Evolutionary conservation across 2,888 invertebrate species (phyloP).

Genomic region (Cetonia aurata): DNA sequence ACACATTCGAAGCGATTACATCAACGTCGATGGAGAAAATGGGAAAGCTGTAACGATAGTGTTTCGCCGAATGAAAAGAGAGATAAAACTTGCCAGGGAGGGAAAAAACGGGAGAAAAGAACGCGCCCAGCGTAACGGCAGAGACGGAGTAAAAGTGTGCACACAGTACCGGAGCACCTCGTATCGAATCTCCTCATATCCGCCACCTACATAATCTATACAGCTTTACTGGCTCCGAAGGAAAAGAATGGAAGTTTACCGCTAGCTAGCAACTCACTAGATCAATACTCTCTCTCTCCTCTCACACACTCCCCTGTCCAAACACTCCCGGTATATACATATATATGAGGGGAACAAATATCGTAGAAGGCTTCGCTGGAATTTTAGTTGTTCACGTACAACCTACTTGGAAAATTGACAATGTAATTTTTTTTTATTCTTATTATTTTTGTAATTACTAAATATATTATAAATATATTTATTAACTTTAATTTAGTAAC

Average conservation of each 20-base stretch:
- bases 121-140: conserved; percentile 18
- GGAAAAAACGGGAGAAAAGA: conserved; percentile 12
- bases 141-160: conserved; percentile 22
- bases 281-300: conserved; percentile 63
- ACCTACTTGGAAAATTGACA: too few species aligned
- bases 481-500: too few species aligned
- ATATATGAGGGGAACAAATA: conserved; percentile 58
- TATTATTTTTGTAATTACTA: background rate
- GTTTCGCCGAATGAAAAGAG: conserved; percentile 27
- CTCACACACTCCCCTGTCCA: conserved; percentile 56
- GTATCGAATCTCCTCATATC: conserved; percentile 51
- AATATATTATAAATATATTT: too few species aligned
- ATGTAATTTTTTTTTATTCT: background rate
- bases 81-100: conserved; percentile 23
- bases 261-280: conserved; percentile 60
- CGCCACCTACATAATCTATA: conserved; percentile 58
- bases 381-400: background rate
- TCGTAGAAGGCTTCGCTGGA: conserved; percentile 43
- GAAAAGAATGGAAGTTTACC: conserved; percentile 63
- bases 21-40: conserved; percentile 15
- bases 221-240: conserved; percentile 55
- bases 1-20: conserved; percentile 28
- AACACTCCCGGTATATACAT: conserved; percentile 32
- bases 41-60: conserved; percentile 22
- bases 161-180: conserved; percentile 40